These are phyloP conservation scores for Dicycla oo DNA, from an alignment of 2,888 invertebrate genomes.

Conservation along the genomic window DNA sequence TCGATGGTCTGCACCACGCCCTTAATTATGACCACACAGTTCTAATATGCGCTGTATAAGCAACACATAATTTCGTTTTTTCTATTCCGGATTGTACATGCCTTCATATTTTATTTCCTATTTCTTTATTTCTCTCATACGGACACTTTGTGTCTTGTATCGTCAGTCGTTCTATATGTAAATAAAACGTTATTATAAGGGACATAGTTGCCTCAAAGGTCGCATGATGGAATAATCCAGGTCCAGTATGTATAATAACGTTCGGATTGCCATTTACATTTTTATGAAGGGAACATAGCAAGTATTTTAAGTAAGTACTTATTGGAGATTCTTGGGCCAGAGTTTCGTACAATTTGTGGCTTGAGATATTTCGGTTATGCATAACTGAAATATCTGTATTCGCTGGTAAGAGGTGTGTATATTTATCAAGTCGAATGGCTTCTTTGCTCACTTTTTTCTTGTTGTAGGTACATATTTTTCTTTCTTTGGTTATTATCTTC, in stretches of 20 bases:
- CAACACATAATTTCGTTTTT: not conserved
- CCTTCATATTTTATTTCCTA: slow-evolving; percentile 2
- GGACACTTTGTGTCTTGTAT: slow-evolving; percentile 10
- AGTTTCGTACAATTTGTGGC: slow-evolving; percentile 53
- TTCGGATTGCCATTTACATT: slow-evolving; percentile 63
- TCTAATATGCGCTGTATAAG: not conserved
- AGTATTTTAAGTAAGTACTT: slow-evolving; percentile 61
- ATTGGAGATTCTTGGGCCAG: slow-evolving; percentile 59
- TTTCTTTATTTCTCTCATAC: not conserved
- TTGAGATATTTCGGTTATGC: slow-evolving; percentile 51
- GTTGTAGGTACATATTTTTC: not conserved
- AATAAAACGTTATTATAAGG: slow-evolving; percentile 45
- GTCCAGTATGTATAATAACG: slow-evolving; percentile 52
- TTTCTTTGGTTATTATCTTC: not conserved
- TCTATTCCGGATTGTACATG: not conserved
- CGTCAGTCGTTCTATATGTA: slow-evolving; percentile 51
- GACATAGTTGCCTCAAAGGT: slow-evolving; percentile 39
- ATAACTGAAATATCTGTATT: slow-evolving; percentile 36
- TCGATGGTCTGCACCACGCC: not conserved
- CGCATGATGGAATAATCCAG: slow-evolving; percentile 41
- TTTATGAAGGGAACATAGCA: slow-evolving; percentile 61
- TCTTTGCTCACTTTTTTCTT: slow-evolving; percentile 5
- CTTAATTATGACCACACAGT: not conserved
- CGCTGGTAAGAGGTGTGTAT: slow-evolving; percentile 16
- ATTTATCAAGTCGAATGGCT: slow-evolving; percentile 14